Base-by-base conservation (phyloP, 1,140 invertebrate species). In the Augochlora pura region DNA sequence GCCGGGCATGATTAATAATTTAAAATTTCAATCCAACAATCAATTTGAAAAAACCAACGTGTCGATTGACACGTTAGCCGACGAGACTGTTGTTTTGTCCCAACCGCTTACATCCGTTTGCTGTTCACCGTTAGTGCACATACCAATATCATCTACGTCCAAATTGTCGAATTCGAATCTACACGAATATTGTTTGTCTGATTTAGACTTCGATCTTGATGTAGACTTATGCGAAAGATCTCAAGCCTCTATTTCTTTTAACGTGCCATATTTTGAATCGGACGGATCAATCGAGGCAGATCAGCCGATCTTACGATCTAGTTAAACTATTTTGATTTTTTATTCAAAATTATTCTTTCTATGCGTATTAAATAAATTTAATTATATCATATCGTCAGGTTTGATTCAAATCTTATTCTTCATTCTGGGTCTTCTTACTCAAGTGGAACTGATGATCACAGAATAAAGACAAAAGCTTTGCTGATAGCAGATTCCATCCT, bases 161-260 rank as follows among this genome's bases (percentile, higher is more conserved):
- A 32, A 59, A 10, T 12, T 2, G 18, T 18, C 64, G 9, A 12
- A 3, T 1, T 21, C 23, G 4, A 27, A 42, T 32, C 18, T 76
- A 2, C 57, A 60, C 21, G 73, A 76, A 18, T 76, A 67, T 4
- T 76, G 18, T 18, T 23, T 76, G 0, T 68, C 73, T 0, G 52
- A 76, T 8, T 6, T 27, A 6, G 63, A 76, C 4, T 6, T 42
- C 9, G 63, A 76, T 76, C 67, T 75, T 52, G 49, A 46, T 12
- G 42, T 46, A 3, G 62, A 54, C 52, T 10, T 27, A 7, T 18
- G 3, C 6, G 12, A 39, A 7, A 42, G 39, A 8, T 67, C 49
- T 57, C 32, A 10, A 0, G 2, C 0, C 3, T 73, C 25, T 54
- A 46, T 10, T 54, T 7, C 49, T 54, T 2, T 18, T 27, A 49